Evolutionary conservation across 2,888 invertebrate genomes (phyloP).

Genomic region (Agonum fuliginosum): DNA sequence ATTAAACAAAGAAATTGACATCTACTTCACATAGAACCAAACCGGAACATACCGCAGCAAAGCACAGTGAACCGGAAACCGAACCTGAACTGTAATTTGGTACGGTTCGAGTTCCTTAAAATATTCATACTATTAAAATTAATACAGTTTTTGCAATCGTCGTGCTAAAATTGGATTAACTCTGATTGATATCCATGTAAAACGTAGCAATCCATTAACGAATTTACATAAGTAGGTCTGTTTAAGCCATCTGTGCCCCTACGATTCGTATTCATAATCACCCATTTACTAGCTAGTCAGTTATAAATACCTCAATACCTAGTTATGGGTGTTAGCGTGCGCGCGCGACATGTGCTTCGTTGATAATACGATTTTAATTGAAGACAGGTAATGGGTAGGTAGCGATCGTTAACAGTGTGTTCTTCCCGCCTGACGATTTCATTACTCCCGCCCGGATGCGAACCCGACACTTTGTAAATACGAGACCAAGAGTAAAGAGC

Average conservation of each 20-base stretch:
- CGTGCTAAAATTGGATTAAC: too few species aligned
- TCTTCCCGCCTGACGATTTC: slow-evolving; percentile 30
- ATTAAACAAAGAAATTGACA: not conserved
- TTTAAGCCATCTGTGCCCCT: not conserved
- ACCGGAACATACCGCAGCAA: too few species aligned
- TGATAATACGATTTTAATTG: slow-evolving; percentile 69
- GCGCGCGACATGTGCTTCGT: slow-evolving; percentile 2
- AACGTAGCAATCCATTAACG: too few species aligned
- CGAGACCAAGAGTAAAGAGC: not conserved
- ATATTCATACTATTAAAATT: slow-evolving; percentile 1
- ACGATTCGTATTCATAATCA: not conserved
- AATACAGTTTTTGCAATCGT: too few species aligned
- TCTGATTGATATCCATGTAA: too few species aligned
- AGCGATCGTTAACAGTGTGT: slow-evolving; percentile 35
- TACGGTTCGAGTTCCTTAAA: too few species aligned
- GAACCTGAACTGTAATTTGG: too few species aligned
- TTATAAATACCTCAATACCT: not conserved
- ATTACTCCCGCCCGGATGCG: slow-evolving; percentile 26
- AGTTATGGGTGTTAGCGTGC: slow-evolving; percentile 30
- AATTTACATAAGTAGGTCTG: not conserved
- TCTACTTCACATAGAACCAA: too few species aligned
- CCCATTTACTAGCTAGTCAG: not conserved
- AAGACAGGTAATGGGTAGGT: slow-evolving; percentile 64
- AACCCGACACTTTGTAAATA: slow-evolving; percentile 29
- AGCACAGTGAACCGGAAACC: too few species aligned